Base-by-base conservation (phyloP, 1,140 invertebrate genomes). In the Drosophila ambigua region DNA sequence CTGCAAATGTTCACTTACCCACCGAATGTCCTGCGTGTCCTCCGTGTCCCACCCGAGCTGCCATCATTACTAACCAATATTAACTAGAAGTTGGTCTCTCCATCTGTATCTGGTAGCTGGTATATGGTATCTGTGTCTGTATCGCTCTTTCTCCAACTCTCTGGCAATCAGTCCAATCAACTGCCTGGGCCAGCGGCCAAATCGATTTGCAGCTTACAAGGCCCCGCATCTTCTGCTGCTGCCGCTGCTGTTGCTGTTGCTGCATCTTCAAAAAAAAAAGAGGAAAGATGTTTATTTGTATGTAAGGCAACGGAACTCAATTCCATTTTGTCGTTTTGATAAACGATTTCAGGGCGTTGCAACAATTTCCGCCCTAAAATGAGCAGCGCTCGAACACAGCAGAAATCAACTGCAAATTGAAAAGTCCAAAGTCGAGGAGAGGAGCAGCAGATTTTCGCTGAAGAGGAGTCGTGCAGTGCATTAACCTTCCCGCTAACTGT, bases 321-420 rank as follows among this genome's bases (percentile, higher is more conserved):
- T 88, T 88, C 84, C 84, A 90, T 89, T 87, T 89, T 89, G 84
- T 90, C 84, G 80, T 89, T 89, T 87, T 89, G 84, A 89, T 89
- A 89, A 89, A 89, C 84, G 84, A 90, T 89, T 89, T 72, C 85
- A 75, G 80, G 84, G 84, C 84, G 84, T 89, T 89, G 84, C 84
- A 89, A 89, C 84, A 89, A 89, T 89, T 89, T 89, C 84, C 84
- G 84, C 85, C 79, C 81, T 52, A 84, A 90, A 89, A 80, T 78
- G 80, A 89, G 77, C 71, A 53, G 31, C 11, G 31, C 31, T 51
- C 66, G 51, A 51, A 41, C 23, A 15, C 48, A 28, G 73, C 55
- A 63, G 57, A 72, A 88, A 64, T 76, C 61, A 83, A 69, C 79
- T 64, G 75, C 83, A 87, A 87, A 85, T 85, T 85, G 82, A 85